Base-by-base conservation (phyloP, 2,113 vertebrate species). In the Microcebus jonahi region DNA sequence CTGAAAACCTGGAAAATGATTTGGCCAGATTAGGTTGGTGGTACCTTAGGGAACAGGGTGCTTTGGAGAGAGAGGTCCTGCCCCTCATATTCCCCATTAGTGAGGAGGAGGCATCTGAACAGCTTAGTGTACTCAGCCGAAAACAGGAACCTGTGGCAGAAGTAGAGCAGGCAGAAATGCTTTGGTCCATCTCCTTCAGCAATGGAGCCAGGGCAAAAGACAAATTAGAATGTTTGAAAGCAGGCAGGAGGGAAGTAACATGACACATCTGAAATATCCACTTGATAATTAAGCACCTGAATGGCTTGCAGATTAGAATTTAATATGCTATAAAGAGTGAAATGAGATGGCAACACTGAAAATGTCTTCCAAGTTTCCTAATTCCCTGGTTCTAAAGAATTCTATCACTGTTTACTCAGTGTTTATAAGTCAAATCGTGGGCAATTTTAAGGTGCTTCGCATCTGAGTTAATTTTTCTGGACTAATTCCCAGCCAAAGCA, bases 131-230 rank as follows among this genome's bases (percentile, higher is more conserved):
- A 91, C 73, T 75, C 79, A 91, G 88, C 88, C 96, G 92, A 97
- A 97, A 97, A 95, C 79, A 86, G 95, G 77, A 95, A 98, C 6
- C 88, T 97, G 96, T 81, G 59, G 80, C 86, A 95, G 94, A 97
- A 97, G 67, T n/a, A 96, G 96, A 88, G 31, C 81, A 95, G 92
- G 53, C 14, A 94, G 91, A 95, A 90, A 89, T 86, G 87, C 79
- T 96, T 17, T 55, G 18, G 84, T 86, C 50, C 90, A n/a, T 88
- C 6, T 96, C 83, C 79, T 92, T 94, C 59, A 96, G 90, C 88
- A 75, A 96, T 14, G 75, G n/a, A 97, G 80, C 83, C 88, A 92
- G 20, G 36, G 77, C 39, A 96, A 97, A 97, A 98, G 82, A 96
- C 89, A 92, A 88, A 95, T 93, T 93, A 94, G 57, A 97, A 97